These are phyloP conservation scores for Spicauda simplicius DNA, from an alignment of 2,888 invertebrate species.

Conservation along the genomic window DNA sequence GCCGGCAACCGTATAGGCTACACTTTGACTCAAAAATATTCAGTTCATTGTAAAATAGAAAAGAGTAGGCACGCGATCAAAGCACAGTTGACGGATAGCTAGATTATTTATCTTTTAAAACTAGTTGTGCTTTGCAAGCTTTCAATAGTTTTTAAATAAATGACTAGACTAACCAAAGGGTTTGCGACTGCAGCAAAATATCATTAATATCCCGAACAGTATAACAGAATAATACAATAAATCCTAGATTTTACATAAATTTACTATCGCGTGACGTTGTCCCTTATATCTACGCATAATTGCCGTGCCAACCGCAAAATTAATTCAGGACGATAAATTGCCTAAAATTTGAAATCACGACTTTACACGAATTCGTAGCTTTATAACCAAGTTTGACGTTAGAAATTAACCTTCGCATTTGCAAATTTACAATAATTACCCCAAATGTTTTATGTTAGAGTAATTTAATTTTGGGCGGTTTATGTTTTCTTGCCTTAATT, in stretches of 20 bases:
- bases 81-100: too few species aligned
- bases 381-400: conserved; percentile 17
- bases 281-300: conserved; percentile 31
- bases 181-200: too few species aligned
- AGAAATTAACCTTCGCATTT: conserved; percentile 23
- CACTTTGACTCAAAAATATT: too few species aligned
- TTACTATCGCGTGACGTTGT: conserved; percentile 30
- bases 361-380: conserved; percentile 13
- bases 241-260: conserved; percentile 19
- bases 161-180: too few species aligned
- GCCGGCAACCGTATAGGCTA: too few species aligned
- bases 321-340: conserved; percentile 31
- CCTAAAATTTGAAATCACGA: conserved; percentile 24
- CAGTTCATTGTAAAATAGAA: too few species aligned
- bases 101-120: too few species aligned
- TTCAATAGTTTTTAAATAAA: too few species aligned
- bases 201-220: too few species aligned
- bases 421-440: conserved; percentile 18
- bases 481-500: neutral
- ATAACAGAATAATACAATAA: conserved; percentile 3
- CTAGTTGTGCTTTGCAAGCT: too few species aligned
- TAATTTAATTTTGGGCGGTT: neutral
- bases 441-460: conserved; percentile 9
- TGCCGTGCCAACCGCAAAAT: conserved; percentile 26
- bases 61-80: too few species aligned